These are phyloP conservation scores for Luffia ferchaultella DNA, from an alignment of 2,888 invertebrate genomes.

Conservation along the genomic window DNA sequence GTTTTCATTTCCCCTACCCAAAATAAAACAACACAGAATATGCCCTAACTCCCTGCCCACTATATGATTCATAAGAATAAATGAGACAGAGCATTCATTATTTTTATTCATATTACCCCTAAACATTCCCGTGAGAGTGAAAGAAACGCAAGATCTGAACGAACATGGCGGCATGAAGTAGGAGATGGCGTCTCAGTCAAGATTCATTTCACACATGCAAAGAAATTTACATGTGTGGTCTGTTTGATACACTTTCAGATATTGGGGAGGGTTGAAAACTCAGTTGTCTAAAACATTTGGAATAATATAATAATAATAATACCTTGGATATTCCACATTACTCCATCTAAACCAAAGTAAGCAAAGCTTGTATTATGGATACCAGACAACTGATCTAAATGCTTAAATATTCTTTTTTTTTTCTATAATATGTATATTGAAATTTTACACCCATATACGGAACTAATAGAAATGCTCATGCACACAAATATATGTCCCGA, in stretches of 20 bases:
- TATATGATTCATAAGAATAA: constrained; percentile 16
- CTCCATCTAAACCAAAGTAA: no score
- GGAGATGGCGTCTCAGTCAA: constrained; percentile 28
- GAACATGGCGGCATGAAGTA: constrained; percentile 13
- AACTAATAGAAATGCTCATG: no score
- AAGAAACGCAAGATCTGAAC: constrained; percentile 2
- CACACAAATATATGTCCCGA: no score
- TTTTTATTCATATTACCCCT: neutral
- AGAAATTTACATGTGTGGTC: constrained; percentile 26
- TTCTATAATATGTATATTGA: no score
- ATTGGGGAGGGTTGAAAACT: constrained; percentile 30
- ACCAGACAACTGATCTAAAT: no score
- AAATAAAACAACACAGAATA: constrained; percentile 33
- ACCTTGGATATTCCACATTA: no score
- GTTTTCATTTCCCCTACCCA: constrained; percentile 52
- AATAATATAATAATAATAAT: no score
- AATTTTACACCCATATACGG: no score
- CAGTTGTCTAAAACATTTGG: constrained; percentile 32
- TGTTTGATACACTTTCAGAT: constrained; percentile 27
- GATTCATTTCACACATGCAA: constrained; percentile 31
- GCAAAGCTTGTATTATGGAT: no score
- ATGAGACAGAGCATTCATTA: constrained; percentile 12
- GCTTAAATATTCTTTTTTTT: no score
- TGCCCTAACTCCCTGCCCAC: constrained; percentile 21
- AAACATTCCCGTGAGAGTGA: neutral